Evolutionary conservation across 2,113 vertebrate genomes (phyloP).

Genomic region (Camelus bactrianus): DNA sequence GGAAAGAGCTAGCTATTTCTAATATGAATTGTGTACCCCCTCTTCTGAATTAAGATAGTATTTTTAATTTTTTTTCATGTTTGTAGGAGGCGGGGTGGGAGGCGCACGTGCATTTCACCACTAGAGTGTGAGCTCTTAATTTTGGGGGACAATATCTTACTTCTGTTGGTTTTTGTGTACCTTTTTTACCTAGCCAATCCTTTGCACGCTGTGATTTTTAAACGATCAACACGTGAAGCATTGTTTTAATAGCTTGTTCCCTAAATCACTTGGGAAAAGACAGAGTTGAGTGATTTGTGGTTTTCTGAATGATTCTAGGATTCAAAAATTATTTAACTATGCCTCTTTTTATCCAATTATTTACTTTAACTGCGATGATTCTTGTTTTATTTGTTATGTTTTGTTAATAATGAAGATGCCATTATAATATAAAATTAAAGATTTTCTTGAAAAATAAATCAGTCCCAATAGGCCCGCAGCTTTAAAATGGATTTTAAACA

Average conservation of each 20-base stretch:
- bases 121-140: neutral
- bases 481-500: neutral
- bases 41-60: neutral
- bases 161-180: neutral
- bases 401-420: conserved; percentile 26
- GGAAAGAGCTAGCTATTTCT: neutral
- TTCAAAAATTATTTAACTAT: neutral
- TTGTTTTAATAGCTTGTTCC: neutral
- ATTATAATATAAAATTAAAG: conserved; percentile 2
- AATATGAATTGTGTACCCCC: fast-evolving
- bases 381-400: conserved; percentile 20
- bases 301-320: conserved; percentile 35
- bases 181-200: neutral
- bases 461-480: neutral
- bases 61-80: neutral
- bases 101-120: neutral
- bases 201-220: neutral
- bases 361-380: neutral
- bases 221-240: neutral
- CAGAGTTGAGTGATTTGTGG: neutral
- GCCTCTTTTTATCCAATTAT: neutral
- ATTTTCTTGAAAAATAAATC: conserved; percentile 29
- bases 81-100: fast-evolving
- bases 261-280: neutral
- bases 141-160: neutral